Base-by-base conservation (phyloP, 2,113 vertebrate species). In the Montifringilla adamsi region DNA sequence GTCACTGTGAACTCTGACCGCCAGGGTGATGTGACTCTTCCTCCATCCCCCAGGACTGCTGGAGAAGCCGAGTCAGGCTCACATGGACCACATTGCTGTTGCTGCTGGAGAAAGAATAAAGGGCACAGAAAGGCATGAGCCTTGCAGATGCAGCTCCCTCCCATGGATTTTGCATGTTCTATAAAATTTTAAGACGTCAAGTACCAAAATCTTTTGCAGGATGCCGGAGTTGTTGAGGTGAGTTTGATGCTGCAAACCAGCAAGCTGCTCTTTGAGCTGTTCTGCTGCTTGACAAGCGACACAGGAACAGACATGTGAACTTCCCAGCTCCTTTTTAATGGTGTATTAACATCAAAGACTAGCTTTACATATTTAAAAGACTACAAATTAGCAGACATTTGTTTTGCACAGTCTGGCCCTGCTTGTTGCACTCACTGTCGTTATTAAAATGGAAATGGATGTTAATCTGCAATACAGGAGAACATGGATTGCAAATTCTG, bases 281-380 rank as follows among this genome's bases (percentile, higher is more conserved):
- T 87, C 79, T 91, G 43, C 66, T 91, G 59, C 63, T 56, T 83
- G 70, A 87, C 92, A 85, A 72, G 64, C 0, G 0, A 66, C 53
- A 33, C 15, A 58, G 70, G 60, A 95, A 37, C 46, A 87, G 78
- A 64, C 3, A 0, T 12, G 20, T 78, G 70, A 86, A 92, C 18
- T 81, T 84, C 49, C 33, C 15, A 1, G 73, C 31, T 94, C 46
- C 66, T 83, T 88, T 83, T 90, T 87, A 89, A 70, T 92, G 56
- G 33, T 53, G 63, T 23, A 22, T 91, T 91, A 72, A 77, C 75
- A 81, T 93, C 84, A 89, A 93, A 94, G 79, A 33, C 86, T 59
- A 47, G 59, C 70, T 93, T 96, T 94, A 50, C 82, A 59, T 93
- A 82, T 89, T 94, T 91, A 95, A 96, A 93, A 62, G 7, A 91